These are phyloP conservation scores for Theodoxus fluviatilis DNA, from an alignment of 2,888 invertebrate genomes.

Conservation along the genomic window DNA sequence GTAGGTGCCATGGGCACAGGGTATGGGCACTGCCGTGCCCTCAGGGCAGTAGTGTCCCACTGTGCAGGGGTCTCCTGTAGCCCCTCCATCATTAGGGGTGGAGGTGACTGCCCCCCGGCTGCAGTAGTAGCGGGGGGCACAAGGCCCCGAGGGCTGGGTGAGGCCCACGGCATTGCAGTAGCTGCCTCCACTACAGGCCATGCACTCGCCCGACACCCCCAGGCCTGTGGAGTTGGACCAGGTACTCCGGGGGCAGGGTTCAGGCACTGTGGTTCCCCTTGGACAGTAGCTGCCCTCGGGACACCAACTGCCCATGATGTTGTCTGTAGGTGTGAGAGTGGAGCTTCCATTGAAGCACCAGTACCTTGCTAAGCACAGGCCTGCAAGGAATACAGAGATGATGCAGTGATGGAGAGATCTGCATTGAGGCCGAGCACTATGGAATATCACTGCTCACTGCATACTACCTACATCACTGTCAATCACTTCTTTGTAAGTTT, in stretches of 20 bases:
- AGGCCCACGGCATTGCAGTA: conserved; percentile 58
- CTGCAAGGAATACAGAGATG: conserved; percentile 33
- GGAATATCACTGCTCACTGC: too few species aligned
- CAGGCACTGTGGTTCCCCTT: conserved; percentile 45
- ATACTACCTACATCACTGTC: not conserved
- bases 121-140: conserved; percentile 57
- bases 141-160: conserved; percentile 51
- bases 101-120: conserved; percentile 44
- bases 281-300: conserved; percentile 57
- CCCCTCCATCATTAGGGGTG: conserved; percentile 52
- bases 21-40: conserved; percentile 49
- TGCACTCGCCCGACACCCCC: conserved; percentile 38
- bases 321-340: conserved; percentile 54
- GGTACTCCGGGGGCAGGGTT: conserved; percentile 49
- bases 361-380: conserved; percentile 49
- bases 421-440: not conserved
- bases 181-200: conserved; percentile 41
- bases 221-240: conserved; percentile 56
- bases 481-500: not conserved
- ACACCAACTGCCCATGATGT: conserved; percentile 52
- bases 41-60: conserved; percentile 59
- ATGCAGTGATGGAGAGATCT: not conserved
- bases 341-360: conserved; percentile 57
- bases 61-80: conserved; percentile 55
- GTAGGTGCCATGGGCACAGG: conserved; percentile 51